A percentile compares a stretch with the other conserved stretches of the same genome.
Conservation (phyloP, 1,140 invertebrate genomes). For the Colletes gigas region DNA sequence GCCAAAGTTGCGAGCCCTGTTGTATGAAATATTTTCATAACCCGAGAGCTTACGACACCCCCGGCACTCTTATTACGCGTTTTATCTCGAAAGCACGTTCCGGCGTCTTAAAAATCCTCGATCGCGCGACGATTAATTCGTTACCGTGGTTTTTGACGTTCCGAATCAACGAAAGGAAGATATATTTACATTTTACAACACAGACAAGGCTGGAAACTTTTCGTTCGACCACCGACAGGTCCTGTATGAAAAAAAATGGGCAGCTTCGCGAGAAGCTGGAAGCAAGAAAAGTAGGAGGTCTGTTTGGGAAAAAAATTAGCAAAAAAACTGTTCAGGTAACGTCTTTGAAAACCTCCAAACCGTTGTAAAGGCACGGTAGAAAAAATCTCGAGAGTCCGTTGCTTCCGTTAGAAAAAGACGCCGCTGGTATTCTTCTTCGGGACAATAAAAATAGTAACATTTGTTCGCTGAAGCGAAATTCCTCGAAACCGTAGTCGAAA, state of each 20-base stretch:
- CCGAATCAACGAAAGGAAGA: no score
- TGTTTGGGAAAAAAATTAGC: constrained; percentile 36
- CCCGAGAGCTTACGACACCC: background rate
- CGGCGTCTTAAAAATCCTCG: no score
- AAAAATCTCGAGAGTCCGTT: constrained; percentile 5
- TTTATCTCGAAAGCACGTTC: no score
- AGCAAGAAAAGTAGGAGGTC: constrained; percentile 7
- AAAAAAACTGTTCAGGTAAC: constrained; percentile 32
- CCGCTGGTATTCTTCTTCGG: background rate
- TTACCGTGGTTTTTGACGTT: no score
- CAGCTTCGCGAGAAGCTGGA: background rate
- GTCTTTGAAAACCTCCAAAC: background rate
- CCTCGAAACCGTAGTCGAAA: no score
- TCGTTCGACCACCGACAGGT: no score
- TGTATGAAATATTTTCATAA: constrained; percentile 5
- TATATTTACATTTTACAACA: no score
- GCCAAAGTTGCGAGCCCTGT: background rate
- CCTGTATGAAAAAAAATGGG: constrained; percentile 11
- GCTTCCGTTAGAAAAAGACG: background rate
- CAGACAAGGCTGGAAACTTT: no score
- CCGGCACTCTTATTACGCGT: no score
- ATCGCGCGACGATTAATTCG: background rate
- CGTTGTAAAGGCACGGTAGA: background rate
- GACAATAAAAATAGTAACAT: background rate
- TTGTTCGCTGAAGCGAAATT: no score